Conservation (phyloP, 2,888 invertebrate species). For the Platycheirus albimanus region DNA sequence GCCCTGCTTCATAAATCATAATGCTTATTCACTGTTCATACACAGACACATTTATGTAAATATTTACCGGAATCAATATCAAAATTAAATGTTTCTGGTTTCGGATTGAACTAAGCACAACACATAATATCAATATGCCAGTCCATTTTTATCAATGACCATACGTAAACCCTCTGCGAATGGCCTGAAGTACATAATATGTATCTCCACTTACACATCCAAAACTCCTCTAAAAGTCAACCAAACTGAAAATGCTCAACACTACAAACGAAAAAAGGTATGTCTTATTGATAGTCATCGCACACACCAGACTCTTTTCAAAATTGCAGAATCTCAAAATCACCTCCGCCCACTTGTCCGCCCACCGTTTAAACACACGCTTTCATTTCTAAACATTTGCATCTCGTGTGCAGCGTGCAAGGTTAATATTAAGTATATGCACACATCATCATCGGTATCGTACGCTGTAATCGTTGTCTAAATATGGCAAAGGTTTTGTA, state of each 20-base stretch:
- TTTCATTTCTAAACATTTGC: slow-evolving; percentile 32
- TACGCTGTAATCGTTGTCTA: neutral
- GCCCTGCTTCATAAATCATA: no score
- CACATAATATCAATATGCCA: no score
- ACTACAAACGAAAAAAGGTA: slow-evolving; percentile 38
- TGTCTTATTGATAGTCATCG: slow-evolving; percentile 52
- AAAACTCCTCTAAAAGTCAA: neutral
- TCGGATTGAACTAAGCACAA: slow-evolving; percentile 10
- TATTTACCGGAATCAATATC: slow-evolving; percentile 63
- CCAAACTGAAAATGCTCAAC: slow-evolving; percentile 29
- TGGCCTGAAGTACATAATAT: neutral
- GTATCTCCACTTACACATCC: no score
- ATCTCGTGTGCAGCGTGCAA: slow-evolving; percentile 25
- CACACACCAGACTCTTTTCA: slow-evolving; percentile 58
- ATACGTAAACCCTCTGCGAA: slow-evolving; percentile 17
- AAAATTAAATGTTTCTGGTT: slow-evolving; percentile 64
- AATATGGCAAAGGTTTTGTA: slow-evolving; percentile 19
- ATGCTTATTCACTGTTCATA: no score
- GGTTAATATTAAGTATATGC: slow-evolving; percentile 31
- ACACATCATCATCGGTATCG: neutral
- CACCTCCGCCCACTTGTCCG: neutral
- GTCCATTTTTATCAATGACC: no score
- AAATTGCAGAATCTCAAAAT: slow-evolving; percentile 37
- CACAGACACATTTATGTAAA: slow-evolving; percentile 26
- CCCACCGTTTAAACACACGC: neutral